These are phyloP conservation scores for Phalanger gymnotis DNA, from an alignment of 2,797 vertebrate genomes.

Conservation along the genomic window DNA sequence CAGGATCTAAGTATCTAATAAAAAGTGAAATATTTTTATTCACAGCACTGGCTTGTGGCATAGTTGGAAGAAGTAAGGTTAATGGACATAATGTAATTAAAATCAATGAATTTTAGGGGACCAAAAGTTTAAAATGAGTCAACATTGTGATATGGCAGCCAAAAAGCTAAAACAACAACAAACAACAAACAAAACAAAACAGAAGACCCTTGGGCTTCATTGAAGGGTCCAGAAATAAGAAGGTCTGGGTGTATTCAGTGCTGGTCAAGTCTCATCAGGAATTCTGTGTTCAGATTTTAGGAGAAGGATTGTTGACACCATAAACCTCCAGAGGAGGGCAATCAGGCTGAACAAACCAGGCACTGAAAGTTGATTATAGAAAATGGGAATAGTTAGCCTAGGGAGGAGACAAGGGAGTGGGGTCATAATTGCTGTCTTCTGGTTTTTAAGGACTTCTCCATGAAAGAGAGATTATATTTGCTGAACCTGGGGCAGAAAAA, in stretches of 20 bases:
- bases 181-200: too few relatives aligned
- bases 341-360: not conserved
- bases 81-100: not conserved
- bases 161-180: not conserved
- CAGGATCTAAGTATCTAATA: not conserved
- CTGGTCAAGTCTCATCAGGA: not conserved
- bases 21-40: not conserved
- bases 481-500: not conserved
- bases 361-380: not conserved
- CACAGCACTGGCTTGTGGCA: not conserved
- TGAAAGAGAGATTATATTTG: not conserved
- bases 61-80: not conserved
- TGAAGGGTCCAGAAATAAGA: not conserved
- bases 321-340: not conserved
- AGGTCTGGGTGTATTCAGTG: not conserved
- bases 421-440: not conserved
- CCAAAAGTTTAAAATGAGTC: not conserved
- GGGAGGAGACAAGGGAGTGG: not conserved
- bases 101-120: not conserved
- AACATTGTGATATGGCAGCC: not conserved
- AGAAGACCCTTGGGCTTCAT: not conserved
- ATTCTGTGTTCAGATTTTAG: not conserved
- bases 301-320: not conserved
- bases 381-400: not conserved
- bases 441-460: not conserved